Base-by-base conservation (phyloP, 2,113 vertebrate species). In the Prinia subflava region DNA sequence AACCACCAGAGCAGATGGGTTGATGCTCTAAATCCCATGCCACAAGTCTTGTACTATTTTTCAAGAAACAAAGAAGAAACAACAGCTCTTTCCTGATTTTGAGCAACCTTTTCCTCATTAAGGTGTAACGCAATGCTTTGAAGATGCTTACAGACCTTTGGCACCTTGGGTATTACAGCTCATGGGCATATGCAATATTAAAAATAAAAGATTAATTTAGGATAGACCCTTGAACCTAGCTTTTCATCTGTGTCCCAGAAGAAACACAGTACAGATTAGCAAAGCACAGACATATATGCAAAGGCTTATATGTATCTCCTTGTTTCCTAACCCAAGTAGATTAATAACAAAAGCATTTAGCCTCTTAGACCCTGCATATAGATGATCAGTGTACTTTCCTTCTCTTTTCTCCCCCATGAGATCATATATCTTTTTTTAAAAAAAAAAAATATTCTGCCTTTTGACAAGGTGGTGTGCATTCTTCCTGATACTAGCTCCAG, bases 391-490 rank as follows among this genome's bases (percentile, higher is more conserved):
- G 65, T 13, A 22, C 5, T 92, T 92, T 55, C 56, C 13, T 81
- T 57, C 21, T 18, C 35, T 31, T 31, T 50, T 21, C 3, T 9
- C 6, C 24, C 10, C 46, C 5, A 63, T 53, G 47, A 88, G 64
- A 86, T 70, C 7, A 18, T 65, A 71, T 37, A 18, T 73, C 5
- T 73, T 50, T 41, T 27, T 9, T 3, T 24, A 82, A 91, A 83
- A 89, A 59, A 57, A 53, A 59, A 31, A 8, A 56, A 6, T 20
- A 68, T 37, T 81, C 75, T 95, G 30, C 16, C 13, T 95, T 95
- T 91, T 95, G 62, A 96, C 71, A 96, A 93, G 44, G 47, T 82
- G 31, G 73, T 97, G 68, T 87, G 53, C 95, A 89, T 93, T 96
- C 67, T 85, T 94, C 42, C 60, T 69, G 30, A 55, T 59, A 92